A percentile compares a stretch with the other conserved stretches of the same genome.
Conservation (phyloP, 2,797 vertebrate genomes). For the Cygnus olor region DNA sequence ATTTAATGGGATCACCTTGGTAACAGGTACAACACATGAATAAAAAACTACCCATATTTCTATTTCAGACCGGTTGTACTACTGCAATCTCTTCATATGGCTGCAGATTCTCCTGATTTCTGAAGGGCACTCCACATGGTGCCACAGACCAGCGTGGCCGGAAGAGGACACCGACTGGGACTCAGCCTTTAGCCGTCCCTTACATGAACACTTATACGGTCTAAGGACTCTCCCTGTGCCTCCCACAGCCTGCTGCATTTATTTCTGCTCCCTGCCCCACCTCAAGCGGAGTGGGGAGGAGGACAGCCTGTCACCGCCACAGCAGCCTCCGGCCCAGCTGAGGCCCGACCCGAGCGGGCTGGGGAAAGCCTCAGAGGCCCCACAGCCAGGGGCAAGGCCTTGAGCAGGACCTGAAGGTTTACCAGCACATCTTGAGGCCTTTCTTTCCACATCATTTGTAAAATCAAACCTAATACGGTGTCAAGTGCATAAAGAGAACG, state of each 20-base stretch:
- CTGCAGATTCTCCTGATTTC: not conserved
- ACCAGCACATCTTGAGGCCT: not conserved
- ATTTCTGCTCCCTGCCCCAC: not conserved
- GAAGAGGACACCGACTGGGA: not conserved
- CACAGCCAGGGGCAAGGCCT: not conserved
- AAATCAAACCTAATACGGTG: not conserved
- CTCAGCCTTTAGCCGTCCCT: not conserved
- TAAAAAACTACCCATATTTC: not conserved
- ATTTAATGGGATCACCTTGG: not conserved
- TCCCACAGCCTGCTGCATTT: not conserved
- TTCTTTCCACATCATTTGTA: not conserved
- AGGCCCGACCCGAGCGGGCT: fast-evolving
- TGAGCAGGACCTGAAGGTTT: not conserved
- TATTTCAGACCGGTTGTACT: not conserved
- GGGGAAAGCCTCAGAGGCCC: fast-evolving
- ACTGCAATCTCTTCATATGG: not conserved
- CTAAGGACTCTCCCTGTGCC: no score
- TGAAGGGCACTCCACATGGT: not conserved
- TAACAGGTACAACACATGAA: no score
- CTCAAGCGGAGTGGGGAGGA: not conserved
- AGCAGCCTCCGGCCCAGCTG: fast-evolving
- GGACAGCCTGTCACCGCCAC: not conserved
- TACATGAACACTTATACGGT: not conserved
- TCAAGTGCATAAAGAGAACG: not conserved
- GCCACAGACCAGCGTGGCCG: not conserved